Evolutionary conservation across 2,888 invertebrate genomes (phyloP), one percentile per base, ranked within the genome.

Genomic region (Dorcus hopei): DNA sequence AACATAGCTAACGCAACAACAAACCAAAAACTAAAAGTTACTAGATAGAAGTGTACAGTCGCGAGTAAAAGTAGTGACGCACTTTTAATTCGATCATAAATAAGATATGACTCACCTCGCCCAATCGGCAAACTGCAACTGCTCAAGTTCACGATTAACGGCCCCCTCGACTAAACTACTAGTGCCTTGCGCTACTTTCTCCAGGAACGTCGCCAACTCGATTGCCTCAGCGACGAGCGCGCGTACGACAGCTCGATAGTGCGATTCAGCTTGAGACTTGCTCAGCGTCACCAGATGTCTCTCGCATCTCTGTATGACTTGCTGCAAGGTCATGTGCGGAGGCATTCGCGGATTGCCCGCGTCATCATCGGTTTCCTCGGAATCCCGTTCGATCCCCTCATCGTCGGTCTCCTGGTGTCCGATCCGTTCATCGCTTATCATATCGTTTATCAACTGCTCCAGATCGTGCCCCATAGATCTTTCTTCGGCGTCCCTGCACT

Each of bases 211-310:
- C 57, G 92, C 87, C 70, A 97, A 84, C 80, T 97, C 96, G 62
- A 93, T 80, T 55, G 94, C 92, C 80, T 97, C 97, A 16, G 93
- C 89, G 61, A 95, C 93, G 68, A 96, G 85, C 58, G 95, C 96
- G 61, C 95, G 85, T 77, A 95, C 93, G 54, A 97, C 95, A 59
- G 95, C 95, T 74, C 89, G 89, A 81, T 95, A 97, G 80, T 94
- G 93, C 50, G 84, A 82, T 66, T 89, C 89, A 0, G 89, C 89
- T 57, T 86, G 84, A 62, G 85, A 82, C 63, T 76, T 74, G n/a
- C 74, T 77, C 49, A 79, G 65, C 11, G 72, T 73, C 14, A 54
- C 60, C 9, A 69, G 57, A 61, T 70, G 70, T 54, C 64, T 63
- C 49, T 70, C 68, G 81, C 63, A 70, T 40, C 67, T 62, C 33